A percentile compares a stretch with the other conserved stretches of the same genome.
Evolutionary conservation across 2,797 vertebrate species (phyloP).

Genomic region (Emys orbicularis): DNA sequence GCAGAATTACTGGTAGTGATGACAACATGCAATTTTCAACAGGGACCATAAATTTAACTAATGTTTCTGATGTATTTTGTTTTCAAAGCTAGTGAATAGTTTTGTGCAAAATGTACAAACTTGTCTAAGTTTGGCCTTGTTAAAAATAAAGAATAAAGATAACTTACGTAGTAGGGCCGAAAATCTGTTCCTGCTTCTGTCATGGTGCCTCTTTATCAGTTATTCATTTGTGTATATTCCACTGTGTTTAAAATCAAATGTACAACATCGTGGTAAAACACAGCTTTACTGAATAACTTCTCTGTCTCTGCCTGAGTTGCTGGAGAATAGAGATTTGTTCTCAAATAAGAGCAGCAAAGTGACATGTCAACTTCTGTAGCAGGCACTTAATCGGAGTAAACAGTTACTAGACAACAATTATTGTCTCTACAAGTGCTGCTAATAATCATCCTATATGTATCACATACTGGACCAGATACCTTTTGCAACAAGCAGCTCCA

Average conservation of each 20-base stretch:
- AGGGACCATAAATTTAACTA: neutral
- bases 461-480: neutral
- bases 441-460: neutral
- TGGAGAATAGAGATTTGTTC: neutral
- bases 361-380: neutral
- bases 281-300: neutral
- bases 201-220: neutral
- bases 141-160: slow-evolving; percentile 45
- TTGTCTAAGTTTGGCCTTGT: slow-evolving; percentile 53
- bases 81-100: slow-evolving; percentile 9
- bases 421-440: neutral
- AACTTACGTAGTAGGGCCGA: slow-evolving; percentile 34
- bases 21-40: neutral
- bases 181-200: neutral
- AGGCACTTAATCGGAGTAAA: neutral
- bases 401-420: neutral
- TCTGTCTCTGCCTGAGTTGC: neutral
- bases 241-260: neutral
- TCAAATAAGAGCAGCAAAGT: neutral
- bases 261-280: neutral
- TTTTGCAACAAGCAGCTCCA: neutral
- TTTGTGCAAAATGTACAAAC: slow-evolving; percentile 20
- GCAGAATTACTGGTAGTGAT: neutral
- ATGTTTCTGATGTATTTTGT: neutral
- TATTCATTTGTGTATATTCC: neutral